Evolutionary conservation across 2,888 invertebrate genomes (phyloP), one percentile per base, ranked within the genome.

Genomic region (Agriotes lineatus): DNA sequence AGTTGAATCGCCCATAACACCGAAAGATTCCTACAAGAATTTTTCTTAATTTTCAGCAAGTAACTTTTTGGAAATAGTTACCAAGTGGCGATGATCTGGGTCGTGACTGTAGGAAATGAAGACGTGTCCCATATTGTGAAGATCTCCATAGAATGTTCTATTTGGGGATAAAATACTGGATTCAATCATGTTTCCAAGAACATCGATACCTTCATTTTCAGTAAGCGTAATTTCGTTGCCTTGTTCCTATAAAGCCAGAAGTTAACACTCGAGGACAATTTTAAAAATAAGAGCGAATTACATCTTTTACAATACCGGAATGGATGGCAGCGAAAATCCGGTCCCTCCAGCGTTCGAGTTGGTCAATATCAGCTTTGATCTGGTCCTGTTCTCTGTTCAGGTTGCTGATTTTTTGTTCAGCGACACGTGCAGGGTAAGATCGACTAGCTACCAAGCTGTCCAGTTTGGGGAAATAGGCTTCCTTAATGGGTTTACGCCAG

Each of bases 391-490:
- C 89, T 1, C 94, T 88, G 79, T 90, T 88, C 35, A 94, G 73
- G 78, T 94, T 90, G 10, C 85, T 81, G 1, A 92, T 77, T 0
- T 75, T 76, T 0, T 90, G 86, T 50, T 86, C 85, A 0, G 86
- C 85, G 37, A 90, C 89, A 75, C 94, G 88, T 0, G 93, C 88
- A 0, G 94, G 93, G 91, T 92, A 94, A 1, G 90, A 86, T 0
- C 93, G 86, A 76, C 92, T 92, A 19, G 94, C 89, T 2, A 94
- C 91, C 73, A 91, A 85, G 1, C 92, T 93, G 83, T 94, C 93
- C 80, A 95, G 85, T 84, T 95, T 95, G 3, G 94, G 92, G 86
- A 94, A 95, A 83, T 95, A 95, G 0, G 90, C 95, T 81, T 95
- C 94, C 0, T 83, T 81, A 73, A 95, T 92, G n/a, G 93, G 90